Conservation (phyloP, 2,113 vertebrate species). For the Pyrgilauda ruficollis region DNA sequence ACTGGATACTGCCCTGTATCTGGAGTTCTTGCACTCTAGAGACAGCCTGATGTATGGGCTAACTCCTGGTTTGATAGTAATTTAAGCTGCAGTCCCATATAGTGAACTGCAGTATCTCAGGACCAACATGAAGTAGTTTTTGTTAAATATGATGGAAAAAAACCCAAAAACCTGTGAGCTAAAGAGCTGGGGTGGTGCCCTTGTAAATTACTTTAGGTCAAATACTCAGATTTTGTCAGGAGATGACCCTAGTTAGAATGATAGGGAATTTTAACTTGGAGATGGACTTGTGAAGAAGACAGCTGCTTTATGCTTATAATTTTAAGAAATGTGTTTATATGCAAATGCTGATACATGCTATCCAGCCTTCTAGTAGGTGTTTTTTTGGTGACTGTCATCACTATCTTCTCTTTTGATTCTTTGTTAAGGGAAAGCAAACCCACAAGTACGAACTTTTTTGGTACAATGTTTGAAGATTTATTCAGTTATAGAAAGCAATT, state of each 20-base stretch:
- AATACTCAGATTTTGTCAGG: neutral
- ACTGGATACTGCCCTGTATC: neutral
- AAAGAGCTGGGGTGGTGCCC: neutral
- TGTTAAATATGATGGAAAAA: neutral
- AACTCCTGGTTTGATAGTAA: neutral
- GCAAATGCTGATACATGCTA: neutral
- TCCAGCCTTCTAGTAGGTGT: slow-evolving; percentile 24
- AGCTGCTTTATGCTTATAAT: neutral
- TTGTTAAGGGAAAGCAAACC: slow-evolving; percentile 47
- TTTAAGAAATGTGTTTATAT: neutral
- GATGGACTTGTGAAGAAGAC: neutral
- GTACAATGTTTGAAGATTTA: neutral
- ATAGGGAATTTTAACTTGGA: neutral
- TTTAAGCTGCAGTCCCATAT: neutral
- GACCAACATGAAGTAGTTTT: neutral
- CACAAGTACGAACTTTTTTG: slow-evolving; percentile 34
- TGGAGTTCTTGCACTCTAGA: neutral
- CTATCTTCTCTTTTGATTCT: slow-evolving; percentile 21
- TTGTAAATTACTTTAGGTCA: neutral
- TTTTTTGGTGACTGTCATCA: slow-evolving; percentile 40
- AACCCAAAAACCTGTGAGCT: neutral
- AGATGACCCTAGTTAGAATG: neutral
- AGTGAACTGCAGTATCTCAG: neutral
- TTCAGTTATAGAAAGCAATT: slow-evolving; percentile 22
- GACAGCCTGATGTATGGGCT: neutral